Conservation (phyloP, 2,113 vertebrate species). For the Zosterops pallidus region DNA sequence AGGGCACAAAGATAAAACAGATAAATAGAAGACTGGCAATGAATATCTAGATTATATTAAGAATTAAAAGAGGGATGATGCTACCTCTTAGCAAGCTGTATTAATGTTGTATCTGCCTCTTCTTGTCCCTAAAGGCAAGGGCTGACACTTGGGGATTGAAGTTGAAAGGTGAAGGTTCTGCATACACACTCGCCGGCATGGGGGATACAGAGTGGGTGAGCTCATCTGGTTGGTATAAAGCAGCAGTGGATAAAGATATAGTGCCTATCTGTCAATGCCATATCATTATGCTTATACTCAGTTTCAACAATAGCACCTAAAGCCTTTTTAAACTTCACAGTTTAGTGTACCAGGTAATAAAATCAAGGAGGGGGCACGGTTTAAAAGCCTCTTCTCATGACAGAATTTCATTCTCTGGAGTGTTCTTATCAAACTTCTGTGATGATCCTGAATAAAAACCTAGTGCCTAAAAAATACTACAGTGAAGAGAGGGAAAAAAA, state of each 20-base stretch:
- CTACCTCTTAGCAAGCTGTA: not conserved
- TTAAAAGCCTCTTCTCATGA: not conserved
- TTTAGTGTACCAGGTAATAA: not conserved
- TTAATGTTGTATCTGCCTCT: not conserved
- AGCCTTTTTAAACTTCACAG: not conserved
- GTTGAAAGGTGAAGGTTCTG: not conserved
- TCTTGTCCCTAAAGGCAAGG: not conserved
- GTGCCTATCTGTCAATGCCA: not conserved
- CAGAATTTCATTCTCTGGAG: conserved; percentile 11
- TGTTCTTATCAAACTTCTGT: not conserved
- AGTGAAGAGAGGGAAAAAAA: not conserved
- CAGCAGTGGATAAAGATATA: not conserved
- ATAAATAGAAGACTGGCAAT: not conserved
- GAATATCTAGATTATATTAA: not conserved
- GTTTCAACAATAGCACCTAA: not conserved
- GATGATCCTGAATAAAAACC: conserved; percentile 5
- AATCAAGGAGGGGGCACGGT: too few species aligned
- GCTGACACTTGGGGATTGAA: not conserved
- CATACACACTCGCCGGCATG: not conserved
- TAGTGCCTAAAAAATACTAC: not conserved
- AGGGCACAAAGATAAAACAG: not conserved
- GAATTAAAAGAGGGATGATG: not conserved
- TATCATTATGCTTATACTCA: not conserved
- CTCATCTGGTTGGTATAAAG: not conserved
- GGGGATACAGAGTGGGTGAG: not conserved